A percentile compares a stretch with the other conserved stretches of the same genome.
phyloP scores from a whole-genome alignment of 2,797 vertebrate species.

The Gallinago solitaria region DNA sequence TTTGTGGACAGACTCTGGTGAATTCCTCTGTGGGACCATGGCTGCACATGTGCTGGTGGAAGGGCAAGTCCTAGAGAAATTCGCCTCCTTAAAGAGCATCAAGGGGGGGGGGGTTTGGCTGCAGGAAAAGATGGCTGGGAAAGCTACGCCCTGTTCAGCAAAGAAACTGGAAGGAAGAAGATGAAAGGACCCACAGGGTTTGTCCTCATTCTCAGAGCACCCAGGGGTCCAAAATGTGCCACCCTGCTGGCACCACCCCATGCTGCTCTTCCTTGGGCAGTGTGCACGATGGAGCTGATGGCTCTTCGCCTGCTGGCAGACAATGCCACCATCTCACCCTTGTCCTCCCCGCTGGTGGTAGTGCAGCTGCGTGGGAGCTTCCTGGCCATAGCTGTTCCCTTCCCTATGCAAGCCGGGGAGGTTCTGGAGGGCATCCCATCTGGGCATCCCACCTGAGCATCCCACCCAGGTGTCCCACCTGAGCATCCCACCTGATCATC shows the following conservation, averaged over 20 bases:
- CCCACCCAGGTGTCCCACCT: too few species aligned
- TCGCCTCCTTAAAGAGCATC: background rate
- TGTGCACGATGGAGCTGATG: background rate
- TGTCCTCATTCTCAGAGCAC: background rate
- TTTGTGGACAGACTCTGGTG: fast-evolving
- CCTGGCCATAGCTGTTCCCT: background rate
- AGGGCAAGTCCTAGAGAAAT: background rate
- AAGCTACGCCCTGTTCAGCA: background rate
- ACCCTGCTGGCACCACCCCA: background rate
- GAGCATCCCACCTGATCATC: background rate
- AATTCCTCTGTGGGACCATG: background rate
- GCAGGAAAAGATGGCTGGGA: background rate
- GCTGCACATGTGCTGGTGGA: fast-evolving
- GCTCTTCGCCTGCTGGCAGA: background rate
- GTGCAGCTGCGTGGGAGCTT: background rate
- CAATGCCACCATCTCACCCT: background rate
- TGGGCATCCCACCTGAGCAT: background rate
- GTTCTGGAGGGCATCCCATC: background rate
- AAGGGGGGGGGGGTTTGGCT: background rate
- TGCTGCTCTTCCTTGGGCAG: background rate
- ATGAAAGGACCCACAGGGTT: background rate
- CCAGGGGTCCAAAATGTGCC: fast-evolving
- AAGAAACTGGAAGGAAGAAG: background rate
- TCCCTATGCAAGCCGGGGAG: background rate
- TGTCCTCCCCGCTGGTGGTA: background rate